phyloP scores from a whole-genome alignment of 2,888 invertebrate species.

The Mythimna ferrago region DNA sequence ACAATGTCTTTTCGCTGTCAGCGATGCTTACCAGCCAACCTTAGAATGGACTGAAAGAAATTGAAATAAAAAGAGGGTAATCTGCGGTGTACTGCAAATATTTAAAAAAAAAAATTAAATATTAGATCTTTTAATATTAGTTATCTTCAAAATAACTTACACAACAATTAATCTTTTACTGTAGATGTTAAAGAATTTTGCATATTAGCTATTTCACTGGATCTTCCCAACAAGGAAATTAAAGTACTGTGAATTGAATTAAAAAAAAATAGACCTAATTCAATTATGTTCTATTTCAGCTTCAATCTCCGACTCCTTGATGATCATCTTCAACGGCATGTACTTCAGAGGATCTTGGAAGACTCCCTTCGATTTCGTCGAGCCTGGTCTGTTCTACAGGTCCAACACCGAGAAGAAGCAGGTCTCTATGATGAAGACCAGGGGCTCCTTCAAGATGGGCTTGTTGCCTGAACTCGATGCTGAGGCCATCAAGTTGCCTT shows the following conservation, averaged over 20 bases:
- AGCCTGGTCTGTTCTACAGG: slow-evolving; percentile 91
- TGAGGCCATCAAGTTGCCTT: slow-evolving; percentile 93
- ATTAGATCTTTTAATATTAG: too few species aligned
- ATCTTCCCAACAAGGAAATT: too few species aligned
- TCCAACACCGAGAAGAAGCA: slow-evolving; percentile 91
- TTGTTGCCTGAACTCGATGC: slow-evolving; percentile 92
- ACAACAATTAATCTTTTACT: not conserved
- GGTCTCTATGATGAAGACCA: slow-evolving; percentile 93
- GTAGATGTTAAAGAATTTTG: not conserved
- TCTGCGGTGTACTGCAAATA: too few species aligned
- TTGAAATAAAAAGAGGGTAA: too few species aligned
- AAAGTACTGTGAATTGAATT: not conserved
- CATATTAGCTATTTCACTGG: too few species aligned
- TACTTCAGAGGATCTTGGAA: slow-evolving; percentile 96
- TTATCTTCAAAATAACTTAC: not conserved
- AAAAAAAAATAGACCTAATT: not conserved
- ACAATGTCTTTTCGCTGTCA: too few species aligned
- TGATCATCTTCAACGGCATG: slow-evolving; percentile 94
- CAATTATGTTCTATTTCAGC: slow-evolving; percentile 68
- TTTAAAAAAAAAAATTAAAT: too few species aligned
- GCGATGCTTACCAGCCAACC: too few species aligned
- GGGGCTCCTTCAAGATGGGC: slow-evolving; percentile 91
- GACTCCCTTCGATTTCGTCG: slow-evolving; percentile 91
- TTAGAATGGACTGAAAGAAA: too few species aligned
- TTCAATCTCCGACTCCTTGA: slow-evolving; percentile 88